Evolutionary conservation across 2,797 vertebrate species (phyloP).

Genomic region (Enteromius anoplus): DNA sequence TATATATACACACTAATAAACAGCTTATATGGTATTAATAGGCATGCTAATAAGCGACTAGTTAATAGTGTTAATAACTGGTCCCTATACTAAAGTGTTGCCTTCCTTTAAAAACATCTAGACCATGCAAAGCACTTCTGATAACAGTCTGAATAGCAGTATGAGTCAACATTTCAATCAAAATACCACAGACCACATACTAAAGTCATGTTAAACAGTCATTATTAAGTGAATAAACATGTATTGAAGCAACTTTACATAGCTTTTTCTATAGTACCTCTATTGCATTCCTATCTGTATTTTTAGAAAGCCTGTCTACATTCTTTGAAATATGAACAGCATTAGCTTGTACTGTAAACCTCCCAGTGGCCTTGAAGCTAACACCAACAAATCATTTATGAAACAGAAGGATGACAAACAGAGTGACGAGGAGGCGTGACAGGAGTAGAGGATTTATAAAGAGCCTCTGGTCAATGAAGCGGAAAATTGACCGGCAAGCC

Average conservation of each 20-base stretch:
- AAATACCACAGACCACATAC: not conserved
- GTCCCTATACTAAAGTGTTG: not conserved
- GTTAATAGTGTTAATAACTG: not conserved
- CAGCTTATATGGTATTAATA: too few species aligned
- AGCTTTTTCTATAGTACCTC: not conserved
- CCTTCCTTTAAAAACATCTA: not conserved
- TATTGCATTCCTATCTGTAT: not conserved
- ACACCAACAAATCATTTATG: not conserved
- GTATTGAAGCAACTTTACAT: not conserved
- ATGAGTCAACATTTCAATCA: not conserved
- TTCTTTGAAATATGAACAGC: too few species aligned
- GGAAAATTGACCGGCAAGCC: not conserved
- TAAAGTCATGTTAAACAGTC: not conserved
- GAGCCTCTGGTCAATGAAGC: not conserved
- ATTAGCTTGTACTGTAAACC: not conserved
- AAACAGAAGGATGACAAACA: not conserved
- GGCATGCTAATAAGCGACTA: too few species aligned
- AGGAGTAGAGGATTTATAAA: not conserved
- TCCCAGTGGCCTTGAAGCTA: not conserved
- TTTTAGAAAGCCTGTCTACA: not conserved
- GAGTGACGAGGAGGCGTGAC: not conserved
- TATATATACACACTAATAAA: not conserved
- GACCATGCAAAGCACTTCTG: not conserved
- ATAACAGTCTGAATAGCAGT: constrained; percentile 5
- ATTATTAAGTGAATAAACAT: not conserved